A percentile compares a stretch with the other conserved stretches of the same genome.
Conservation (phyloP, 2,797 vertebrate species). For the Discoglossus pictus region DNA sequence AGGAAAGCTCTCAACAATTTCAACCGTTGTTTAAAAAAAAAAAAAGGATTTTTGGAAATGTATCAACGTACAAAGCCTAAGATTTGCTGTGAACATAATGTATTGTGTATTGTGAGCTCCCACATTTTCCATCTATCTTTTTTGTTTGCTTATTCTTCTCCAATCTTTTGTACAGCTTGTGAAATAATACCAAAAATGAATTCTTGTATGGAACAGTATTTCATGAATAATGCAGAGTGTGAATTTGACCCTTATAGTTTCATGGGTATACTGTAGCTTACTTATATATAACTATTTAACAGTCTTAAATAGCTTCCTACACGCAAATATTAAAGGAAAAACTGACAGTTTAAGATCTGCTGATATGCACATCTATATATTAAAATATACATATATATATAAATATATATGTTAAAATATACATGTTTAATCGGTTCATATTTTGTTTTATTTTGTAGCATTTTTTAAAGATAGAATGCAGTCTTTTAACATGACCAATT, state of each 20-base stretch:
- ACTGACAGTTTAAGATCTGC: too few relatives aligned
- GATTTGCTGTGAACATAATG: slow-evolving; percentile 38
- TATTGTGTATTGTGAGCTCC: slow-evolving; percentile 23
- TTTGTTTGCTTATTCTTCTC: slow-evolving; percentile 45
- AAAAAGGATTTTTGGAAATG: slow-evolving; percentile 43
- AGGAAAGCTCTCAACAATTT: slow-evolving; percentile 2
- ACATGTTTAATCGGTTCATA: too few relatives aligned
- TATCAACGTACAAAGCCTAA: slow-evolving; percentile 41
- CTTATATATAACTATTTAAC: too few relatives aligned
- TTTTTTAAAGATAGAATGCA: too few relatives aligned
- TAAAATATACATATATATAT: too few relatives aligned
- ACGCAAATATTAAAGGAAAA: too few relatives aligned
- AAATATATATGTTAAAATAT: too few relatives aligned
- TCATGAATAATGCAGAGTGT: slow-evolving; percentile 40
- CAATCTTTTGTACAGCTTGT: slow-evolving; percentile 42
- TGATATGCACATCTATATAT: too few relatives aligned
- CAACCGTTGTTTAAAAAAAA: slow-evolving; percentile 21
- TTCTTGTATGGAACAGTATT: slow-evolving; percentile 50
- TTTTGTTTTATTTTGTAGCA: too few relatives aligned
- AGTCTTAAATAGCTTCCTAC: too few relatives aligned
- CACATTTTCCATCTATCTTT: background rate
- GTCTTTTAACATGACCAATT: too few relatives aligned
- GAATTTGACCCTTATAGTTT: slow-evolving; percentile 30
- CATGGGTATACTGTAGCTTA: too few relatives aligned
- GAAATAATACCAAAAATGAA: slow-evolving; percentile 58